Evolutionary conservation across 2,113 vertebrate genomes (phyloP), one percentile per base, ranked within the genome.

Genomic region (Regulus satrapa): DNA sequence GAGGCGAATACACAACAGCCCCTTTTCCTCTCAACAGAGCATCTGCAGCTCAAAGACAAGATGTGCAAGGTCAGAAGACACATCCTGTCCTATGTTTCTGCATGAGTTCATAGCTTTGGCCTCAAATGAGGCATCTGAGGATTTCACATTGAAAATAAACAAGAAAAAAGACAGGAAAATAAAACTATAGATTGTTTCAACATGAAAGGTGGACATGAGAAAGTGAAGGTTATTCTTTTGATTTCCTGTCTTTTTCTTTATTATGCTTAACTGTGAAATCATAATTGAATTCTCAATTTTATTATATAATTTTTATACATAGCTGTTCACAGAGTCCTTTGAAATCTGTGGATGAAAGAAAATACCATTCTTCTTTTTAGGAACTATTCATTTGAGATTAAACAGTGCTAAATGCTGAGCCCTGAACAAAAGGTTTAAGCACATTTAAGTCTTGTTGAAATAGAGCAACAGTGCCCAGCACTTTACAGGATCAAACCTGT

Each of bases 351-450:
- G 26, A 91, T 92, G 55, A 96, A 95, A 94, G 43, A 73, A 91
- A 88, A 82, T 66, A 82, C 28, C 67, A 23, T 26, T 69, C 32
- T 69, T 38, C 46, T 78, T 88, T 88, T 54, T 58, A 66, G 76
- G 85, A 89, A 74, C 54, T 77, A 85, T 92, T 95, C 54, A 88
- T 79, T 73, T 83, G 82, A 94, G 71, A 97, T 96, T 93, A 83
- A 94, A 92, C 29, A 25, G 45, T n/a, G 49, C 21, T 94, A 89
- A 95, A 95, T 36, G 45, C 78, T 73, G 69, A 73, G 67, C 41
- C 32, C 19, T 51, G 62, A 95, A 89, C 89, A 95, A 92, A 96
- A 93, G 69, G 8, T 71, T 89, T 94, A 85, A 94, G 74, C 36
- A 85, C 14, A 25, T 31, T 45, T 72, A 88, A 89, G 66, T 82